Base-by-base conservation (phyloP, 2,113 vertebrate genomes). In the Forbesichthys papilliferus region DNA sequence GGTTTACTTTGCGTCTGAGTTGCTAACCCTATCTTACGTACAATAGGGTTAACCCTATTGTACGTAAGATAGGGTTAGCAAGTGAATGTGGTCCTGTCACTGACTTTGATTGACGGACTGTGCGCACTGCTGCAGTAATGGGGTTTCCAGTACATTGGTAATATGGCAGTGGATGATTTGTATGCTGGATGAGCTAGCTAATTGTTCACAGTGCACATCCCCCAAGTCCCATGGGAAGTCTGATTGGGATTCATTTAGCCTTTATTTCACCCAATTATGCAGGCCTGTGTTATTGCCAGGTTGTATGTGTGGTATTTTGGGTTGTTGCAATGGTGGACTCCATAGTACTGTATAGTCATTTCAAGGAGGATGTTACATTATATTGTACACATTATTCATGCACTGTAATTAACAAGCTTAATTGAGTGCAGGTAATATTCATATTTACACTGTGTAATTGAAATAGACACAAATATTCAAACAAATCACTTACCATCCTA, bases 201-300 rank as follows among this genome's bases (percentile, higher is more conserved):
- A 89, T 90, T 91, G 84, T 86, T 87, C 78, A 79, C 83, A 63
- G 72, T 75, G 75, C 79, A 82, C 69, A 75, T 84, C 78, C 77
- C 74, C 69, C 69, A 70, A 54, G 75, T 88, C 86, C 79, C 87
- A 75, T 59, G 64, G 80, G 85, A 88, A 83, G 77, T 74, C 81
- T 87, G 80, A 88, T 89, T 83, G 86, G 80, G 80, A 87, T 90
- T 86, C 83, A 87, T 92, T 90, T 89, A 86, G 82, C 82, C 79
- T 87, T 78, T 86, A 87, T 88, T 90, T 91, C 78, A 83, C 78
- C 80, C 89, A 84, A 89, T 91, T 89, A 88, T 85, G 76, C 81
- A 68, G 77, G 61, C 78, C 68, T 54, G 74, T 74, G 81, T 87
- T 89, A 75, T 84, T 80, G 78, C 83, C 84, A 84, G 79, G 71